phyloP scores from a whole-genome alignment of 2,113 vertebrate species.

The Corvus moneduloides region DNA sequence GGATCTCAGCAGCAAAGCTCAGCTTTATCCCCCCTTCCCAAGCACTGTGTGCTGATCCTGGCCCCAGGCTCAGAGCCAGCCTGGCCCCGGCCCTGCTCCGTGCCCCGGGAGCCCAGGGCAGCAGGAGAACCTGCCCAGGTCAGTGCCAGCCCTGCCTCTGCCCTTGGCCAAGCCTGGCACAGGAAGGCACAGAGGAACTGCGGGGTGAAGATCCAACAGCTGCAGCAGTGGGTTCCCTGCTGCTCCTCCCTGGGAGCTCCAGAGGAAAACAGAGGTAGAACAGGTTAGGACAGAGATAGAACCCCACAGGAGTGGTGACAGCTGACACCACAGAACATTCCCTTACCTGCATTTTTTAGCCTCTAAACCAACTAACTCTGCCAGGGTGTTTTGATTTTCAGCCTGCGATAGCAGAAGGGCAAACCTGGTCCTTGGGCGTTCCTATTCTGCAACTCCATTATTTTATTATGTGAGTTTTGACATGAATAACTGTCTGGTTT shows the following conservation, averaged over 20 bases:
- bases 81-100: background rate
- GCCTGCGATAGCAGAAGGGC: background rate
- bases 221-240: background rate
- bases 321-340: background rate
- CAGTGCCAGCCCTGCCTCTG: background rate
- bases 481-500: background rate
- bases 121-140: background rate
- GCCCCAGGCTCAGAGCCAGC: background rate
- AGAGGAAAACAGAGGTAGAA: background rate
- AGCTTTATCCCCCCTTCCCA: background rate
- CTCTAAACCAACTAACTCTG: background rate
- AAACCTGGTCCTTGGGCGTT: background rate
- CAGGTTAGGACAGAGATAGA: background rate
- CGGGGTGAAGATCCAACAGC: accelerated
- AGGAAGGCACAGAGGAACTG: background rate
- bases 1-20: background rate
- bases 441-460: background rate
- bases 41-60: background rate
- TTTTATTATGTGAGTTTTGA: background rate
- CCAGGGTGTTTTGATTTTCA: background rate
- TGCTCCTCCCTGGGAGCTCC: background rate
- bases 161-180: background rate
- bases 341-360: background rate
- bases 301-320: accelerated
- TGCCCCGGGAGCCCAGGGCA: background rate